Percentiles rank a stretch among this genome's conserved stretches.
phyloP scores from a whole-genome alignment of 2,113 vertebrate genomes.

The Perca schrenkii region DNA sequence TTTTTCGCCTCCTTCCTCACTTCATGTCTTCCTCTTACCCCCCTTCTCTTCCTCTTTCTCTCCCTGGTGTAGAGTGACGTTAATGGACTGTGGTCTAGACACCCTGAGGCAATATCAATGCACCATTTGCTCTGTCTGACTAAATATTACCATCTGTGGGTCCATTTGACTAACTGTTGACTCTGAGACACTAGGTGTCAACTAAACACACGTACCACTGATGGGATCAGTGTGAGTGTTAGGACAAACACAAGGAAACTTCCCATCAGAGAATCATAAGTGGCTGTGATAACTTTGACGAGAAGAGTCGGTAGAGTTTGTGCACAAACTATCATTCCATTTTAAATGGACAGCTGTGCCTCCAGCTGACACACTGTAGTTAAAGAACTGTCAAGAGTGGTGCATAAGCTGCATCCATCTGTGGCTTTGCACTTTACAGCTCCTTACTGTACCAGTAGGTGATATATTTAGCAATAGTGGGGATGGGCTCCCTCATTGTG shows the following conservation, averaged over 20 bases:
- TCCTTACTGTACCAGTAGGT: neutral
- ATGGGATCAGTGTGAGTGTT: conserved; percentile 12
- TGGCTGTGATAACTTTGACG: neutral
- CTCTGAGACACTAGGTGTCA: conserved; percentile 58
- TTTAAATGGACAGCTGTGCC: neutral
- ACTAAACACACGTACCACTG: conserved; percentile 45
- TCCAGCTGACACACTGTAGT: neutral
- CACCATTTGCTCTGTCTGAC: conserved; percentile 54
- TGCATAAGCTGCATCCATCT: neutral
- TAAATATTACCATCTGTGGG: conserved; percentile 61
- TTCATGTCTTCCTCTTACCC: neutral
- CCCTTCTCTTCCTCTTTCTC: neutral
- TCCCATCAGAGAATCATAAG: neutral
- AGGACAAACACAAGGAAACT: conserved; percentile 16
- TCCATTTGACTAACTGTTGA: conserved; percentile 3
- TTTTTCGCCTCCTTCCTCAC: neutral
- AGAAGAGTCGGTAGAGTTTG: no score
- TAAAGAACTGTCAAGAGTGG: neutral
- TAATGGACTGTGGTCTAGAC: conserved; percentile 52
- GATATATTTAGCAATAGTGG: neutral
- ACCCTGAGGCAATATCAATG: conserved; percentile 30
- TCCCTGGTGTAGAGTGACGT: conserved; percentile 18
- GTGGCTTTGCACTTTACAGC: neutral
- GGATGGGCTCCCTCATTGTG: neutral
- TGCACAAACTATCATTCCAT: neutral